Evolutionary conservation across 2,113 vertebrate genomes (phyloP).

Genomic region (Dasyprocta punctata): DNA sequence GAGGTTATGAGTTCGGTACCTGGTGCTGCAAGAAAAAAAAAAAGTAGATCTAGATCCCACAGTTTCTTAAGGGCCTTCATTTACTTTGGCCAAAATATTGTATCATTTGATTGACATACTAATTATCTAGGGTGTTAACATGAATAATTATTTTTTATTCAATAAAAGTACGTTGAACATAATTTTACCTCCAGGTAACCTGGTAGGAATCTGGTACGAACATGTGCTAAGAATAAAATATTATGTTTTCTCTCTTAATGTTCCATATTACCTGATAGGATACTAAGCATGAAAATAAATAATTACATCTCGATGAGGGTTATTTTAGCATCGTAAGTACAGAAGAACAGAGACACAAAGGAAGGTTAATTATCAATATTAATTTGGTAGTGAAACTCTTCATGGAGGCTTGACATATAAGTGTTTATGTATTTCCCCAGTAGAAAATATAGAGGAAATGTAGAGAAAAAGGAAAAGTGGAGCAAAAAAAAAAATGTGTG

Average conservation of each 20-base stretch:
- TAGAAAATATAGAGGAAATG: neutral
- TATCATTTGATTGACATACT: neutral
- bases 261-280: neutral
- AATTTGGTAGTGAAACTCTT: neutral
- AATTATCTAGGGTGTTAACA: neutral
- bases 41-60: neutral
- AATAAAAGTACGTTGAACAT: neutral
- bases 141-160: neutral
- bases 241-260: neutral
- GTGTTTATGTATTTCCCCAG: neutral
- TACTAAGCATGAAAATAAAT: conserved; percentile 22
- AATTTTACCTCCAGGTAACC: neutral
- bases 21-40: too few relatives aligned
- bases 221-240: neutral
- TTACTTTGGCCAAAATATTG: neutral
- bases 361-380: neutral
- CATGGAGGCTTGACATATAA: neutral
- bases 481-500: neutral
- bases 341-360: neutral
- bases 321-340: conserved; percentile 15
- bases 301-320: neutral
- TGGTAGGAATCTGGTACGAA: neutral
- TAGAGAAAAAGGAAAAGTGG: conserved; percentile 11
- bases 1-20: too few relatives aligned
- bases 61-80: neutral